These are phyloP conservation scores for Drosophila setifemur DNA, from an alignment of 1,140 invertebrate genomes.

Conservation along the genomic window DNA sequence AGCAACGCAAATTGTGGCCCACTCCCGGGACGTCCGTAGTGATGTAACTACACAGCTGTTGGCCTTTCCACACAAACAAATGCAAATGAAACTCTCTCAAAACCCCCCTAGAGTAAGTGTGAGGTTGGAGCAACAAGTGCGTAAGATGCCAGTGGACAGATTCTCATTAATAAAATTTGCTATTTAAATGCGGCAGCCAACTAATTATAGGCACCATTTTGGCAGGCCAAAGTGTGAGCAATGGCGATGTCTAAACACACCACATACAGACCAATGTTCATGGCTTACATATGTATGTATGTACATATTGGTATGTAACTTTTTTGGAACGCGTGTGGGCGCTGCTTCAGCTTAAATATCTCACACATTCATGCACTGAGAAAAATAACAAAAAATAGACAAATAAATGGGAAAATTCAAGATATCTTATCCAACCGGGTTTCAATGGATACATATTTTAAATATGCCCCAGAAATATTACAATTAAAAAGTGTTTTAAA, in stretches of 20 bases:
- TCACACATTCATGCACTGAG: constrained; percentile 14
- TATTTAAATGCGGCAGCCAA: constrained; percentile 51
- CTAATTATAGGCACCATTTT: constrained; percentile 65
- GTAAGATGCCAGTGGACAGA: not conserved
- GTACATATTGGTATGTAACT: constrained; percentile 31
- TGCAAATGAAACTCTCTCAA: constrained; percentile 18
- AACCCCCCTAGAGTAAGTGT: not conserved
- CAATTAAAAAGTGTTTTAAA: too few species aligned
- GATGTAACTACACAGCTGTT: constrained; percentile 48
- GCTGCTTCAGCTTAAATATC: constrained; percentile 47
- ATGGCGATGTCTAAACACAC: constrained; percentile 12
- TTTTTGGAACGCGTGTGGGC: constrained; percentile 49
- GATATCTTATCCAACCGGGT: too few species aligned
- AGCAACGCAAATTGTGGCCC: too few species aligned
- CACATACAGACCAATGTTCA: constrained; percentile 7
- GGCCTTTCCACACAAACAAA: constrained; percentile 6
- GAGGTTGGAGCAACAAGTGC: constrained; percentile 55
- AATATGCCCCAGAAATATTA: too few species aligned
- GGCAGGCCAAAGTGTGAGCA: constrained; percentile 13
- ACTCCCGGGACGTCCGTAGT: not conserved
- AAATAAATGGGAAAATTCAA: not conserved
- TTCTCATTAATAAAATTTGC: constrained; percentile 56
- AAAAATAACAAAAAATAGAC: not conserved
- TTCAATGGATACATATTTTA: too few species aligned
- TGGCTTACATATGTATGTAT: not conserved